Evolutionary conservation across 1,140 invertebrate genomes (phyloP).

Genomic region (Lasioglossum baleicum): DNA sequence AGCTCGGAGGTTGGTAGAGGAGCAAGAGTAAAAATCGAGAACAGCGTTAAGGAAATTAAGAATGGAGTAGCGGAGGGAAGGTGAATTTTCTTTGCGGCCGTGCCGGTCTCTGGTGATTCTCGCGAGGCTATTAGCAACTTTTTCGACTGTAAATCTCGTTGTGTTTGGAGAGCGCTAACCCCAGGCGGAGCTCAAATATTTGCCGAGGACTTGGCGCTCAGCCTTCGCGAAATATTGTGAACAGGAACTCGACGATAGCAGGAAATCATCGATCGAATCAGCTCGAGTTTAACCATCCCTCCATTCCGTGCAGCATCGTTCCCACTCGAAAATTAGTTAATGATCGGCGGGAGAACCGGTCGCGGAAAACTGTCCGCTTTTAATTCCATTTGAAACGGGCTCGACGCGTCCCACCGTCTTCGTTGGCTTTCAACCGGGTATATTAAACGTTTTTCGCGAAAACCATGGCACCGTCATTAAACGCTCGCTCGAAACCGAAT

Average conservation of each 20-base stretch:
- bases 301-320: too few relatives aligned
- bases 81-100: neutral
- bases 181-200: neutral
- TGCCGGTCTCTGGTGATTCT: neutral
- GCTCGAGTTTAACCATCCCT: too few relatives aligned
- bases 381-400: neutral
- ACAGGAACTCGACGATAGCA: neutral
- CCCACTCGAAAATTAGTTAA: neutral
- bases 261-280: conserved; percentile 1
- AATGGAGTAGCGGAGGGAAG: too few relatives aligned
- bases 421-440: neutral
- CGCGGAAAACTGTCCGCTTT: neutral
- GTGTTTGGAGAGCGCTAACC: conserved; percentile 2
- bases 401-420: too few relatives aligned
- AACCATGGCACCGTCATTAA: neutral
- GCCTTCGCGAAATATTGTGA: neutral
- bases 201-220: conserved; percentile 3
- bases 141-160: conserved; percentile 1
- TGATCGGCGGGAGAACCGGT: neutral
- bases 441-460: neutral
- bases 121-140: neutral
- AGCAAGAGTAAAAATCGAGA: too few relatives aligned
- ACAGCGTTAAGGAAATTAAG: too few relatives aligned
- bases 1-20: too few relatives aligned
- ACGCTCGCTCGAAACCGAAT: neutral